A percentile compares a stretch with the other conserved stretches of the same genome.
phyloP scores from a whole-genome alignment of 2,888 invertebrate genomes.

The Caenorhabditis sulstoni region DNA sequence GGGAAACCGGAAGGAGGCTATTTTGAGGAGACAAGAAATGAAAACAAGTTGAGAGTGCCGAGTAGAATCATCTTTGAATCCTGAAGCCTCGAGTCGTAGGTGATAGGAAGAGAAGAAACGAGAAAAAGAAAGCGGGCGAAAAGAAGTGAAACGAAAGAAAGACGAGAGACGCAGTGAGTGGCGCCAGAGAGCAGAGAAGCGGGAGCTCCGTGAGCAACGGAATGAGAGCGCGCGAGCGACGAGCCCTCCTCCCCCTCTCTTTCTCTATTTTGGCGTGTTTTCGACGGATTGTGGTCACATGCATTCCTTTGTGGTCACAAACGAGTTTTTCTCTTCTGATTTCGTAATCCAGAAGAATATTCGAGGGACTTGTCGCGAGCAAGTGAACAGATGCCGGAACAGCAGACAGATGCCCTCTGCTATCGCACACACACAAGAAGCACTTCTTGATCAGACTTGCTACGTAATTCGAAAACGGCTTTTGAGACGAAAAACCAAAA shows the following conservation, averaged over 20 bases:
- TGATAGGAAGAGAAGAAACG: conserved; percentile 22
- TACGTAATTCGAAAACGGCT: not conserved
- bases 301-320: conserved; percentile 16
- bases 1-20: conserved; percentile 13
- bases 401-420: too few relatives aligned
- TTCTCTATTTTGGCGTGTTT: conserved; percentile 30
- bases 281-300: conserved; percentile 24
- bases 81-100: not conserved
- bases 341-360: conserved; percentile 19
- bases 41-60: not conserved
- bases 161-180: conserved; percentile 23
- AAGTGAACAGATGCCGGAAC: not conserved
- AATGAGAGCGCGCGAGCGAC: not conserved
- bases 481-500: not conserved
- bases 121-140: conserved; percentile 29
- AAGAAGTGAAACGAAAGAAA: conserved; percentile 1
- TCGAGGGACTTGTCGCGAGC: conserved; percentile 2
- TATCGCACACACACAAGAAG: too few relatives aligned
- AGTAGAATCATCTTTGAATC: conserved; percentile 13
- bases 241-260: not conserved
- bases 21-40: not conserved
- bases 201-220: conserved; percentile 14
- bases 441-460: not conserved
- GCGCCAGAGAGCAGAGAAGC: conserved; percentile 44
- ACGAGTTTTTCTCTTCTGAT: conserved; percentile 4